Conservation (phyloP, 30 jellyfish, hydroid and myxozoan species). For the Cassiopea andromeda region DNA sequence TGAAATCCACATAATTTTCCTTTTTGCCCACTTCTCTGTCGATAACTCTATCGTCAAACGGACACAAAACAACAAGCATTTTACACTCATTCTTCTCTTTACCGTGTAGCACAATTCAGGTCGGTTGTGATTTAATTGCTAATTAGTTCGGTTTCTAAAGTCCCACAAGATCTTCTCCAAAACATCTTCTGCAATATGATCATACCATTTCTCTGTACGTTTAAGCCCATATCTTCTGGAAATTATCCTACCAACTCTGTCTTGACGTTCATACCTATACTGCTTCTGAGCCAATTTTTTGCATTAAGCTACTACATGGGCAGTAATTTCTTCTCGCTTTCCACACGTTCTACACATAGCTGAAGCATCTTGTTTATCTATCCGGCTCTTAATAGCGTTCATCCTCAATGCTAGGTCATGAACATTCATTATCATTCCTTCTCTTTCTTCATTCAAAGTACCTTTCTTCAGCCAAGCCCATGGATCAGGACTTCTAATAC, state of each 20-base stretch:
- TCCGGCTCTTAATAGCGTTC: neutral
- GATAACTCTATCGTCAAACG: too few relatives aligned
- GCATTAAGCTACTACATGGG: neutral
- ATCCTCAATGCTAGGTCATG: neutral
- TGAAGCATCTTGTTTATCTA: neutral
- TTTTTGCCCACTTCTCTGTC: too few relatives aligned
- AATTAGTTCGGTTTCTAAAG: constrained; percentile 15
- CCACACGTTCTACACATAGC: neutral
- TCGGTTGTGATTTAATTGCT: neutral
- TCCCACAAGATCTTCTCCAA: constrained; percentile 13
- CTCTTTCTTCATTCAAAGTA: neutral
- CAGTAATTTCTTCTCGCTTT: neutral
- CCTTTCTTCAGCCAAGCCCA: neutral
- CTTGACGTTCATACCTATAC: neutral
- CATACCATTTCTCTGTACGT: neutral
- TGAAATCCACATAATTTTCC: too few relatives aligned
- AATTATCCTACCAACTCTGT: neutral
- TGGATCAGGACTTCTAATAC: neutral
- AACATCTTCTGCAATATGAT: constrained; percentile 14
- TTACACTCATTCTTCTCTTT: too few relatives aligned
- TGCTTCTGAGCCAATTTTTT: neutral
- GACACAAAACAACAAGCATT: too few relatives aligned
- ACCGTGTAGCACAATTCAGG: too few relatives aligned
- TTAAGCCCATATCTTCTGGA: neutral
- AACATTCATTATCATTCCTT: neutral